Conservation (phyloP, 2,888 invertebrate genomes). For the Psylliodes chrysocephalus region DNA sequence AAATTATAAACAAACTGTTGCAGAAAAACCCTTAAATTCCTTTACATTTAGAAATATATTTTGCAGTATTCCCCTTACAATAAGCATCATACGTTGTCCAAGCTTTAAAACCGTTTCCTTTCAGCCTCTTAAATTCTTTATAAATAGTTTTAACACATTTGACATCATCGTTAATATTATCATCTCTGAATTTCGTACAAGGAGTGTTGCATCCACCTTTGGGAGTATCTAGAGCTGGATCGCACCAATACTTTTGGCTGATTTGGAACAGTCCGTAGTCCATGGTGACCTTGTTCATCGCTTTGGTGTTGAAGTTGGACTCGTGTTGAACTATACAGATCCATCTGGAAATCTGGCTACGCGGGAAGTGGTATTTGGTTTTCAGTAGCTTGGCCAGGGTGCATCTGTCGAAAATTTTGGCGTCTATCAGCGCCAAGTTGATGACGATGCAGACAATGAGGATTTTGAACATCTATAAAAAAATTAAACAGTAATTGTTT, state of each 20-base stretch:
- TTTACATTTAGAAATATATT: slow-evolving; percentile 2
- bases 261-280: slow-evolving; percentile 79
- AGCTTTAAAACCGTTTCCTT: slow-evolving; percentile 40
- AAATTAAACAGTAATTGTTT: too few relatives aligned
- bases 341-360: slow-evolving; percentile 57
- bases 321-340: slow-evolving; percentile 66
- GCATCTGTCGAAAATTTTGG: slow-evolving; percentile 33
- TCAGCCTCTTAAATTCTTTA: slow-evolving; percentile 22
- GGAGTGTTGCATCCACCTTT: slow-evolving; percentile 40
- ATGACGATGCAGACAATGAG: not conserved
- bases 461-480: too few relatives aligned
- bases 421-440: not conserved
- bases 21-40: not conserved
- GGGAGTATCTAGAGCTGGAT: slow-evolving; percentile 16
- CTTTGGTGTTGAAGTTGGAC: slow-evolving; percentile 73
- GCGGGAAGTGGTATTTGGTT: slow-evolving; percentile 54
- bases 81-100: slow-evolving; percentile 37
- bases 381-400: slow-evolving; percentile 34
- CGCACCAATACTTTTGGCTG: slow-evolving; percentile 76
- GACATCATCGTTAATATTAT: slow-evolving; percentile 43
- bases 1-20: too few relatives aligned
- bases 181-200: slow-evolving; percentile 41
- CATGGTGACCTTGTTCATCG: slow-evolving; percentile 68
- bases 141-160: slow-evolving; percentile 41
- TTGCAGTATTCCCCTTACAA: not conserved